These are phyloP conservation scores for Denticeps clupeoides DNA, from an alignment of 2,797 vertebrate genomes.

Conservation along the genomic window DNA sequence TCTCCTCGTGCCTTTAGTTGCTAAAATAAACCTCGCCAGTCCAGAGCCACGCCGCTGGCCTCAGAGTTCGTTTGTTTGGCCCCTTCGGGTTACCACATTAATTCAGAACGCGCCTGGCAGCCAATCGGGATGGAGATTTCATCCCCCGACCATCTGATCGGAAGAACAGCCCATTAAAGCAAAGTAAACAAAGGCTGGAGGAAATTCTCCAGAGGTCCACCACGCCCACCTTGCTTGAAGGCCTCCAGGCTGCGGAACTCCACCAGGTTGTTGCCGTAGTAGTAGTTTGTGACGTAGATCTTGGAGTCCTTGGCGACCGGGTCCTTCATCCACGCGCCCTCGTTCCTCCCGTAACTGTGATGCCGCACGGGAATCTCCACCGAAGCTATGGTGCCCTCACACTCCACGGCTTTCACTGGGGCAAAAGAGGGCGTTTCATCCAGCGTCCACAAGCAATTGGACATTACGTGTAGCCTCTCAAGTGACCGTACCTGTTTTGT, in stretches of 20 bases:
- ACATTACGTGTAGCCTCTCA: no score
- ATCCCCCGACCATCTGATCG: no score
- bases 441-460: no score
- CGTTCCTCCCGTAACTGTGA: conserved; percentile 91
- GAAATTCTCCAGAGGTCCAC: conserved; percentile 5
- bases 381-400: conserved; percentile 80
- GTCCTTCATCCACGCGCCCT: conserved; percentile 99
- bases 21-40: no score
- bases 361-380: conserved; percentile 77
- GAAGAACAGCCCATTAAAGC: no score
- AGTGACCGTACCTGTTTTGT: conserved; percentile 58
- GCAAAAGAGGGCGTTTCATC: not conserved
- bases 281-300: conserved; percentile 94
- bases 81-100: no score
- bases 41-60: no score
- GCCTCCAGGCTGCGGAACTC: conserved; percentile 96
- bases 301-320: conserved; percentile 76
- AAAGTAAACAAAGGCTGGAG: not conserved
- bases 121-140: no score
- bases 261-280: conserved; percentile 91
- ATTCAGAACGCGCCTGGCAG: no score
- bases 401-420: conserved; percentile 64
- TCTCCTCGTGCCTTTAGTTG: no score
- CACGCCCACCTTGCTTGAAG: conserved; percentile 83
- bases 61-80: no score